A percentile compares a stretch with the other conserved stretches of the same genome.
These are phyloP conservation scores for Trachythela sp. DNA, from an alignment of 64 coral and sea anemone species.

Conservation along the genomic window DNA sequence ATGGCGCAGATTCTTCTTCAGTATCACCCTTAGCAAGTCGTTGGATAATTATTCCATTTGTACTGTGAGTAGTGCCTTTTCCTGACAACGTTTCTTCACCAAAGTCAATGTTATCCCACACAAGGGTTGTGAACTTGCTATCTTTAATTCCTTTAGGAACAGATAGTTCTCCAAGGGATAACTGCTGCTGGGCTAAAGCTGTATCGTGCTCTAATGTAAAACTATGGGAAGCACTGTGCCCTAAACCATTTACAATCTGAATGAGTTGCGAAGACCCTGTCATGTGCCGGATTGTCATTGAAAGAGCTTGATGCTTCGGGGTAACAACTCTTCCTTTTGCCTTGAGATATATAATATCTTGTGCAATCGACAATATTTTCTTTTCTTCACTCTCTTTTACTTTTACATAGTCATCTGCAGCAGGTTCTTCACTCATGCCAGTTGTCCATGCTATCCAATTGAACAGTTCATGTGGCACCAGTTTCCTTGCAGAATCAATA, in stretches of 20 bases:
- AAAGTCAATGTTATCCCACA: slow-evolving; percentile 14
- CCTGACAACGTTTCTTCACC: background rate
- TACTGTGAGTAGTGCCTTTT: background rate
- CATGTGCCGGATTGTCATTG: slow-evolving; percentile 7
- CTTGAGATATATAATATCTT: background rate
- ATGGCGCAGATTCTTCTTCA: background rate
- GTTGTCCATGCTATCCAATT: slow-evolving; percentile 7
- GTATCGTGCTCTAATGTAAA: background rate
- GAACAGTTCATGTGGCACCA: background rate
- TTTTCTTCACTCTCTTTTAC: background rate
- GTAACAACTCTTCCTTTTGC: background rate
- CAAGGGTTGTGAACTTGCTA: background rate
- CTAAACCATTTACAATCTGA: background rate
- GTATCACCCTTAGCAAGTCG: background rate
- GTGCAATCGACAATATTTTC: slow-evolving; percentile 11
- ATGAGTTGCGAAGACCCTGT: slow-evolving; percentile 11
- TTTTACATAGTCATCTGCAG: background rate
- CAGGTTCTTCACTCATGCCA: background rate
- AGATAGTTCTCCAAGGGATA: background rate
- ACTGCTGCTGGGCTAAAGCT: background rate
- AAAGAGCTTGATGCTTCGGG: slow-evolving; percentile 2
- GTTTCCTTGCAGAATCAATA: background rate
- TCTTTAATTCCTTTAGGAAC: background rate
- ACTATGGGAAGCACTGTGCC: background rate
- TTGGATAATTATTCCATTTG: slow-evolving; percentile 19